These are phyloP conservation scores for Climacteris rufus DNA, from an alignment of 2,113 vertebrate species.

Conservation along the genomic window DNA sequence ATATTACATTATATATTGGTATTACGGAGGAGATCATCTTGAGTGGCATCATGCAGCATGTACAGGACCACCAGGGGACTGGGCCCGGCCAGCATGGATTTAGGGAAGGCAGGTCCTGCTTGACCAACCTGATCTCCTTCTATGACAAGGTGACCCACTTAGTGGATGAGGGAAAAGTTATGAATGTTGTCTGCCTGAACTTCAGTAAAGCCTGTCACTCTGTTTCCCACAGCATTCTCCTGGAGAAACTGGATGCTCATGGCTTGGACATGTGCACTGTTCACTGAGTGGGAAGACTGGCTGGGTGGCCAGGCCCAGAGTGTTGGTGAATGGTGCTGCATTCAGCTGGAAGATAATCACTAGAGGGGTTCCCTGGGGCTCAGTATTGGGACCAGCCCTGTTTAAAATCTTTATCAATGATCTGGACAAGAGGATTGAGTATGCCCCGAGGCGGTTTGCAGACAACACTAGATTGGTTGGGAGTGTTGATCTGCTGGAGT, in stretches of 20 bases:
- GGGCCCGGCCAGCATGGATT: neutral
- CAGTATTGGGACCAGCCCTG: neutral
- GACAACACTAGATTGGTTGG: neutral
- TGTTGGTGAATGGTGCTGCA: neutral
- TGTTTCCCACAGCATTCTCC: neutral
- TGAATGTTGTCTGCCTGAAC: neutral
- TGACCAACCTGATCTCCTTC: neutral
- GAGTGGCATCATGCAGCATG: neutral
- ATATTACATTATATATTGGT: neutral
- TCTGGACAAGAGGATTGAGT: neutral
- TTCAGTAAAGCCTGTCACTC: neutral
- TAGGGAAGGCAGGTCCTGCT: neutral
- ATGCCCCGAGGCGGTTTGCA: accelerated
- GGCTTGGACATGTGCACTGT: neutral
- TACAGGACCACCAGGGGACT: too few relatives aligned
- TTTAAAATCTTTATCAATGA: neutral
- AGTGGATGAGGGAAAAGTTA: neutral
- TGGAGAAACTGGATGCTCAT: neutral
- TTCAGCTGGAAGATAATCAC: neutral
- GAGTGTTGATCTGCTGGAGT: neutral
- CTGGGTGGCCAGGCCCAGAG: too few relatives aligned
- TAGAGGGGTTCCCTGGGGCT: neutral
- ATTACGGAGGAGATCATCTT: neutral
- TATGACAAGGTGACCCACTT: neutral
- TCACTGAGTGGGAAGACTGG: neutral